A percentile compares a stretch with the other conserved stretches of the same genome.
These are phyloP conservation scores for Chaetophractus vellerosus DNA, from an alignment of 2,797 vertebrate species.

Conservation along the genomic window DNA sequence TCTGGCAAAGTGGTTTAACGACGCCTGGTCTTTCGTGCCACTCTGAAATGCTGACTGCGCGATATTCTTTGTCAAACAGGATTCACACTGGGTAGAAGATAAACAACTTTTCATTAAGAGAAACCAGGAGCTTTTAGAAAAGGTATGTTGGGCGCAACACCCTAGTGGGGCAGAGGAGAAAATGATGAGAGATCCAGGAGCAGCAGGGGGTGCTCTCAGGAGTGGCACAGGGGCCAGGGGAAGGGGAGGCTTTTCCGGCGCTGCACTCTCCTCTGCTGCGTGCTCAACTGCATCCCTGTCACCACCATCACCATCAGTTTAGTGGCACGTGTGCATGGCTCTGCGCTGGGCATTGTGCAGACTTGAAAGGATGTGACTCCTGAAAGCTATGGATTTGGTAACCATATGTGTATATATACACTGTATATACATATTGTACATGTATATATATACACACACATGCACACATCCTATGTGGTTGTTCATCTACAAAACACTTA, in stretches of 20 bases:
- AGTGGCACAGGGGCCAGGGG: constrained; percentile 84
- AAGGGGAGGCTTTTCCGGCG: constrained; percentile 70
- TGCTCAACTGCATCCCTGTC: constrained; percentile 75
- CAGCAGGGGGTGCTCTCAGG: constrained; percentile 86
- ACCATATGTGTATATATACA: constrained; percentile 20
- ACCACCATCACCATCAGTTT: constrained; percentile 76
- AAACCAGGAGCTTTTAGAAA: constrained; percentile 98
- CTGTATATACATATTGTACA: not conserved
- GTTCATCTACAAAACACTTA: constrained; percentile 20
- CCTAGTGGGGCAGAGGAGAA: constrained; percentile 82
- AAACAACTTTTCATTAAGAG: constrained; percentile 98
- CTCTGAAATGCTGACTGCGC: constrained; percentile 86
- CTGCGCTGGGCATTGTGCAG: constrained; percentile 63
- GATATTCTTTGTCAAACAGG: constrained; percentile 92
- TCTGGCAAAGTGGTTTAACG: constrained; percentile 72
- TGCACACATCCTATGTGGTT: constrained; percentile 63
- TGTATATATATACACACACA: not conserved
- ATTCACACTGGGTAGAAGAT: constrained; percentile 99
- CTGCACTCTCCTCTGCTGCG: constrained; percentile 75
- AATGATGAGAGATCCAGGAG: constrained; percentile 84
- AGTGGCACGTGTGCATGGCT: constrained; percentile 83
- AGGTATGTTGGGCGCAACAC: constrained; percentile 91
- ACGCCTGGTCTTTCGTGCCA: constrained; percentile 68
- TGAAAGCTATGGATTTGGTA: not conserved
- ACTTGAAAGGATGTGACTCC: constrained; percentile 46